Conservation (phyloP, 2,888 invertebrate species). For the Monoplex corrugatus region DNA sequence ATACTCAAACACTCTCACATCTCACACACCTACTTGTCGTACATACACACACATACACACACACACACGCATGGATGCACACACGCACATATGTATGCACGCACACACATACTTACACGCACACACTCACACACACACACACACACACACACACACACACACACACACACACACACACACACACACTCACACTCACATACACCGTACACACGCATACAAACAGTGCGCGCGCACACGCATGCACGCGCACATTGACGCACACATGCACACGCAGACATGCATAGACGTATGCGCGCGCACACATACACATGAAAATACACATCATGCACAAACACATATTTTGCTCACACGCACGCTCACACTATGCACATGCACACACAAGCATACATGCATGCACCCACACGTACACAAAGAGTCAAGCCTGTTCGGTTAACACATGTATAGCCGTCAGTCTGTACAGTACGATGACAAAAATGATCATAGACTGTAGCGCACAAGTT, state of each 20-base stretch:
- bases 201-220: background rate
- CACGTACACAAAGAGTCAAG: too few species aligned
- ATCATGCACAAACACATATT: too few species aligned
- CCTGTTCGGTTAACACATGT: too few species aligned
- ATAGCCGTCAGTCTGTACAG: too few species aligned
- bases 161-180: constrained; percentile 30
- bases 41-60: background rate
- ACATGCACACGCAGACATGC: constrained; percentile 11
- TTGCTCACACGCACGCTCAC: too few species aligned
- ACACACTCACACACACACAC: constrained; percentile 12
- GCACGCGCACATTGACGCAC: background rate
- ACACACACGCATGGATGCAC: background rate
- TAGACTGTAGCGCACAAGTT: too few species aligned
- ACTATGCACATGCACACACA: background rate
- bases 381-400: background rate
- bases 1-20: background rate
- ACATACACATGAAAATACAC: background rate
- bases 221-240: background rate
- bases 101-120: constrained; percentile 5
- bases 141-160: constrained; percentile 9
- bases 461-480: too few species aligned
- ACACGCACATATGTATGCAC: background rate
- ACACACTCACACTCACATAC: background rate
- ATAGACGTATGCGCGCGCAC: background rate
- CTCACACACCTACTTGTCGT: constrained; percentile 1